Evolutionary conservation across 2,797 vertebrate species (phyloP).

Genomic region (Mormyrus hasselquistii): DNA sequence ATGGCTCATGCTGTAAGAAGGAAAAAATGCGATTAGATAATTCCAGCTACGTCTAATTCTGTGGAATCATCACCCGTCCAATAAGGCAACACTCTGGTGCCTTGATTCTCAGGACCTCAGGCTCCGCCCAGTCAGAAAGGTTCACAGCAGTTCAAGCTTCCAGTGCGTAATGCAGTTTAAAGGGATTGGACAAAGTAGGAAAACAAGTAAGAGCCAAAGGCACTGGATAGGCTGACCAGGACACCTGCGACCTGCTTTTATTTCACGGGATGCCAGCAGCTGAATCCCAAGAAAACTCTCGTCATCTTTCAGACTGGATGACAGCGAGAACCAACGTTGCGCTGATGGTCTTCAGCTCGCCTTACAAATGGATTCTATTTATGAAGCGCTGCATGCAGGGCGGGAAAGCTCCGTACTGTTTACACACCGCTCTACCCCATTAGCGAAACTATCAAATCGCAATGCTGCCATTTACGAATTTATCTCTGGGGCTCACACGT

Average conservation of each 20-base stretch:
- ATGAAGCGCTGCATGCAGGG: not conserved
- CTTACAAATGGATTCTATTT: conserved; percentile 5
- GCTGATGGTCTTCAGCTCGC: not conserved
- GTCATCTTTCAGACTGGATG: not conserved
- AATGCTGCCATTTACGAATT: not conserved
- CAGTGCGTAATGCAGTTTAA: conserved; percentile 7
- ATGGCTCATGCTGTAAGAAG: not conserved
- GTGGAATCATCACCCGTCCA: not conserved
- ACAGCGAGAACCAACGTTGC: not conserved
- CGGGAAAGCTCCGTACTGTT: not conserved
- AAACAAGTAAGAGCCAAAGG: not conserved
- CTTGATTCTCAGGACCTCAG: not conserved
- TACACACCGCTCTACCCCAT: not conserved
- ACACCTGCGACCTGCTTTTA: not conserved
- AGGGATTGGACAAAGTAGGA: not conserved
- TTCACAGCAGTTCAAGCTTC: not conserved
- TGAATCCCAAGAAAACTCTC: not conserved
- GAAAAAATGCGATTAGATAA: not conserved
- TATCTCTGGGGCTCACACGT: not conserved
- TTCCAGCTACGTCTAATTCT: not conserved
- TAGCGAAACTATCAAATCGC: not conserved
- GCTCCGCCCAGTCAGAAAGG: not conserved
- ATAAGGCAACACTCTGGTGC: not conserved
- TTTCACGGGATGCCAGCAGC: not conserved
- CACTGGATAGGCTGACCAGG: not conserved